A percentile compares a stretch with the other conserved stretches of the same genome.
phyloP scores from a whole-genome alignment of 2,797 vertebrate species.

The Oreortyx pictus region DNA sequence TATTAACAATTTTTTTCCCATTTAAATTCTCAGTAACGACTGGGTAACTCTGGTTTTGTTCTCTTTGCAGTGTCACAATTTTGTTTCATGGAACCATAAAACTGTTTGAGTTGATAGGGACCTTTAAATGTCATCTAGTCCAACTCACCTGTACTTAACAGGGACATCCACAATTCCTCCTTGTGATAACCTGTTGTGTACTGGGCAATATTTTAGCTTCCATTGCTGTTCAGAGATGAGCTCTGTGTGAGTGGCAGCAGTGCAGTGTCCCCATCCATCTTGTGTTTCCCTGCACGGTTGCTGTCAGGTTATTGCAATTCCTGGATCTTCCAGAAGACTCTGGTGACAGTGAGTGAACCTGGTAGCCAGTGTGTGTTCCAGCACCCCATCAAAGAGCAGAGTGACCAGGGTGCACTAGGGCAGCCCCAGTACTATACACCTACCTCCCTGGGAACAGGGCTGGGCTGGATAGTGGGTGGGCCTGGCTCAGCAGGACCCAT shows the following conservation, averaged over 20 bases:
- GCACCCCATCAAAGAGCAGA: background rate
- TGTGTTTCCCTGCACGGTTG: accelerated
- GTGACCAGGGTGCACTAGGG: accelerated
- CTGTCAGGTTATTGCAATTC: background rate
- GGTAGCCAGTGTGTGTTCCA: background rate
- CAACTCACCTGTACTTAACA: no score
- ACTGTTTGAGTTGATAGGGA: no score
- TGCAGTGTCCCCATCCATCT: accelerated
- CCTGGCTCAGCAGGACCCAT: background rate
- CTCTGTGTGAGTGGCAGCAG: background rate
- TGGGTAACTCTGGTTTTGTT: background rate
- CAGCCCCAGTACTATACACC: accelerated
- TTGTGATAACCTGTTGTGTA: accelerated
- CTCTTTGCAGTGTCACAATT: background rate
- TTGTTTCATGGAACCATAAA: background rate
- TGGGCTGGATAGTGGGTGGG: accelerated
- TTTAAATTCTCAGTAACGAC: background rate
- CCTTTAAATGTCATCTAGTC: no score
- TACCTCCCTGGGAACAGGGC: background rate
- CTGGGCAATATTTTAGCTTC: background rate
- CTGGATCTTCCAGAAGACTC: accelerated
- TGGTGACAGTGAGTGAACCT: accelerated
- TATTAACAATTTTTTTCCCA: background rate
- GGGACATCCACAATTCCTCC: background rate
- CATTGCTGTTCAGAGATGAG: accelerated